Evolutionary conservation across 2,113 vertebrate genomes (phyloP).

Genomic region (Alexandromys fortis): DNA sequence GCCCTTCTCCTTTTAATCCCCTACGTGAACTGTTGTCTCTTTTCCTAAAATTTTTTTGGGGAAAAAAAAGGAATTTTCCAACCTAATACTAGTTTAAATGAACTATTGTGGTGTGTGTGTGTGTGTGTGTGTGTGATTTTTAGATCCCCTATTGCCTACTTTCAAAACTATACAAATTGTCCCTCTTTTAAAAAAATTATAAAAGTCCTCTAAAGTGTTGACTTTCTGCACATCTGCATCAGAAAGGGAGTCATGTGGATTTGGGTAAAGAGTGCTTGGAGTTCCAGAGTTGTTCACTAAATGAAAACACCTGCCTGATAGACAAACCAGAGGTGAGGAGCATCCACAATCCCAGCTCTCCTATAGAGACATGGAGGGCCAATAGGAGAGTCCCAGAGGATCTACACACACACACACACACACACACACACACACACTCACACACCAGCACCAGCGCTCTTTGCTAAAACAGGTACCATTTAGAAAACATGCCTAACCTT

Average conservation of each 20-base stretch:
- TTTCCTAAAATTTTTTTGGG: not conserved
- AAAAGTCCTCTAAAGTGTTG: not conserved
- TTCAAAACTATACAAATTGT: not conserved
- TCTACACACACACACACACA: not conserved
- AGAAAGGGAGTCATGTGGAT: rapidly evolving
- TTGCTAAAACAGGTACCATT: not conserved
- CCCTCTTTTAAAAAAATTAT: not conserved
- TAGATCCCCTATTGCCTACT: not conserved
- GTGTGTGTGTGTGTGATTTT: not conserved
- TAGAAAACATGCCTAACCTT: not conserved
- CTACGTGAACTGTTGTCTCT: not conserved
- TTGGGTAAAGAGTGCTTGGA: not conserved
- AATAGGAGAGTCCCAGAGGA: not conserved
- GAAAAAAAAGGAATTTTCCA: not conserved
- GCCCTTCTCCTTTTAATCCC: not conserved
- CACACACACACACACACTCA: not conserved
- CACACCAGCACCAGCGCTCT: not conserved
- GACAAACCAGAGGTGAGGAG: not conserved
- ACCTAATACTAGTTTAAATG: not conserved
- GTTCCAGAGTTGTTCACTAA: not conserved
- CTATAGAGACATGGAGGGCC: not conserved
- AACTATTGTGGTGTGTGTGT: not conserved
- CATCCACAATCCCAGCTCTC: not conserved
- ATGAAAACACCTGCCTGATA: not conserved
- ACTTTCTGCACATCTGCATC: not conserved